These are phyloP conservation scores for Therioaphis trifolii DNA, from an alignment of 2,888 invertebrate species.

Conservation along the genomic window DNA sequence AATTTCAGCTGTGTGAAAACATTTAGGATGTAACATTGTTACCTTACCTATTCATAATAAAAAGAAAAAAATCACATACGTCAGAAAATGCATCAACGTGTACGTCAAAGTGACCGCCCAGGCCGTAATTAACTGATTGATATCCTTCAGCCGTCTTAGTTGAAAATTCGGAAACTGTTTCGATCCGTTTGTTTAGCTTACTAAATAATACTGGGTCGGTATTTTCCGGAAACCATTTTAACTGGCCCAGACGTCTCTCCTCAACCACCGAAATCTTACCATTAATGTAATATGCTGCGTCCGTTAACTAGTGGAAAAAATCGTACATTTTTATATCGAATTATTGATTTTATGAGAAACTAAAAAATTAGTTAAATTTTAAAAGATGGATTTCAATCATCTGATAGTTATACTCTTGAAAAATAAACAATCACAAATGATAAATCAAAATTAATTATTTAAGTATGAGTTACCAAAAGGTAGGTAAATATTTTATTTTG, in stretches of 20 bases:
- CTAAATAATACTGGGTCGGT: neutral
- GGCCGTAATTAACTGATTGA: conserved; percentile 34
- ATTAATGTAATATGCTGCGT: neutral
- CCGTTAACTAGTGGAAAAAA: neutral
- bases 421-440: too few species aligned
- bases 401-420: too few species aligned
- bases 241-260: neutral
- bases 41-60: too few species aligned
- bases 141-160: conserved; percentile 13
- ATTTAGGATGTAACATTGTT: too few species aligned
- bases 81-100: conserved; percentile 31
- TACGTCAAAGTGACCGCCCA: conserved; percentile 27
- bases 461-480: too few species aligned
- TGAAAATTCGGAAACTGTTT: conserved; percentile 2
- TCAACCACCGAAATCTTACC: neutral
- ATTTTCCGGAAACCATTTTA: conserved; percentile 23
- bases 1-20: too few species aligned
- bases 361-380: too few species aligned
- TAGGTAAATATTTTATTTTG: too few species aligned
- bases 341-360: too few species aligned
- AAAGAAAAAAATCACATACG: neutral
- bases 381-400: too few species aligned
- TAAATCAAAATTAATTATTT: too few species aligned
- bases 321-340: too few species aligned
- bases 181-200: conserved; percentile 69